Percentiles rank a stretch among this genome's conserved stretches.
Conservation (phyloP, 2,888 invertebrate genomes). For the Aproaerema taeniolella region DNA sequence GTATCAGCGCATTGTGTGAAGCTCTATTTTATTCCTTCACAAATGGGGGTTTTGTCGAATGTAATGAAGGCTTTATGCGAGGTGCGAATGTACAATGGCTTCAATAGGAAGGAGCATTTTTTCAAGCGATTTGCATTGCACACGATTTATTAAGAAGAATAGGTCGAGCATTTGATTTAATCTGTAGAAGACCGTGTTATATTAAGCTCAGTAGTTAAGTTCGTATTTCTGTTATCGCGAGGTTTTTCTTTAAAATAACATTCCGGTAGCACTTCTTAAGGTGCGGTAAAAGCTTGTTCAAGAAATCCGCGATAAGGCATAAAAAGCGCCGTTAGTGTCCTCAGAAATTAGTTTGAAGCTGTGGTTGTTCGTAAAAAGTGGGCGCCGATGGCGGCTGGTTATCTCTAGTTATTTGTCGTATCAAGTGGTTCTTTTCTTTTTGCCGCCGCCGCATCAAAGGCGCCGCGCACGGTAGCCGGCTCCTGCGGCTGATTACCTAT, state of each 20-base stretch:
- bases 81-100: constrained; percentile 59
- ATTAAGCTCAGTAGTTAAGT: no score
- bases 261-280: not conserved
- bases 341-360: constrained; percentile 49
- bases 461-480: constrained; percentile 61
- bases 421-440: constrained; percentile 58
- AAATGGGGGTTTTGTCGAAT: constrained; percentile 63
- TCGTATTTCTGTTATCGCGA: no score
- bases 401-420: constrained; percentile 73
- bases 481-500: constrained; percentile 40
- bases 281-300: constrained; percentile 11
- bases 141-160: not conserved
- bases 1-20: constrained; percentile 60
- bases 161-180: not conserved
- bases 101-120: constrained; percentile 42
- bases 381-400: constrained; percentile 53
- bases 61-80: constrained; percentile 70
- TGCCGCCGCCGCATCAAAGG: constrained; percentile 52
- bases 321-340: constrained; percentile 38
- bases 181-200: no score
- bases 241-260: no score
- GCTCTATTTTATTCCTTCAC: constrained; percentile 62
- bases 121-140: constrained; percentile 36
- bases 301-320: constrained; percentile 37
- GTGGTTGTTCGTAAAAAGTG: constrained; percentile 57